Evolutionary conservation across 1,140 invertebrate genomes (phyloP).

Genomic region (Heterodera schachtii): DNA sequence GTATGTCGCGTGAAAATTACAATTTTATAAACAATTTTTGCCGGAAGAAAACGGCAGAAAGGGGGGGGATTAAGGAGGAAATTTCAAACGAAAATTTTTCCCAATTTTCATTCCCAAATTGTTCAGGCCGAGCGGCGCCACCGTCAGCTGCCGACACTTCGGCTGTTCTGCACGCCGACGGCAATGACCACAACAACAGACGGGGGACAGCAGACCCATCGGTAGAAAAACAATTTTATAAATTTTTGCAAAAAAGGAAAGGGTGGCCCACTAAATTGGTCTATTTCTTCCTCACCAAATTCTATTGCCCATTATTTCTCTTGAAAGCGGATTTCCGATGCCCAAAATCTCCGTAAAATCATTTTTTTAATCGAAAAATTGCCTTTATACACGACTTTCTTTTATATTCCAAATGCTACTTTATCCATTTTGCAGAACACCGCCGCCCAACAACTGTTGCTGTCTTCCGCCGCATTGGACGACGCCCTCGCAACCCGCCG

Average conservation of each 20-base stretch:
- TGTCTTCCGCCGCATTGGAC: no score
- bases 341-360: no score
- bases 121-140: background rate
- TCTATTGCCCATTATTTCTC: no score
- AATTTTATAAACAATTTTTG: background rate
- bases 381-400: no score
- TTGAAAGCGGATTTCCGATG: no score
- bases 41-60: background rate
- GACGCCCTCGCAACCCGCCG: background rate
- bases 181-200: background rate
- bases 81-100: background rate
- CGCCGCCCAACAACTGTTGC: no score
- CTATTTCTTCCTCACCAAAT: no score
- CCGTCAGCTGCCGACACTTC: background rate
- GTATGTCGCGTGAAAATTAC: background rate
- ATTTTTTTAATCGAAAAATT: no score
- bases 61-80: no score
- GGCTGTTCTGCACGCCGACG: background rate
- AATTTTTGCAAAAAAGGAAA: background rate
- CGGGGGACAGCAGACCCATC: background rate
- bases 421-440: no score
- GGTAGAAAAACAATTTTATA: no score
- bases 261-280: background rate
- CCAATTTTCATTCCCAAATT: background rate
- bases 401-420: no score